A percentile compares a stretch with the other conserved stretches of the same genome.
These are phyloP conservation scores for Aurelia aurita complex sp. Pacific DNA, from an alignment of 30 jellyfish, hydroid and myxozoan species.

Conservation along the genomic window DNA sequence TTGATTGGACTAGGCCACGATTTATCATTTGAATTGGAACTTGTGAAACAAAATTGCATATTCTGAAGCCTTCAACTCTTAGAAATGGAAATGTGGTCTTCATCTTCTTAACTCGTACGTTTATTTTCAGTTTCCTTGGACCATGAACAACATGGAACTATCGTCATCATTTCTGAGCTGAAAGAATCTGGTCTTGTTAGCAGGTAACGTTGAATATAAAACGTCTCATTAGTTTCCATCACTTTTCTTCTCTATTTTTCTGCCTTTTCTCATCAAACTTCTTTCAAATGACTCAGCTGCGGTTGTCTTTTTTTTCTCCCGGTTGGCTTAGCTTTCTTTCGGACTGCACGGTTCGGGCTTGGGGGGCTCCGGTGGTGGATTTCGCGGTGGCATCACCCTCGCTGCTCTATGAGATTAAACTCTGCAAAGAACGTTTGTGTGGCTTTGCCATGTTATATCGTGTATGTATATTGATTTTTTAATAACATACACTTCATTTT, in stretches of 20 bases:
- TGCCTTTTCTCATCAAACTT: too few relatives aligned
- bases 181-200: conserved; percentile 53
- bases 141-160: conserved; percentile 65
- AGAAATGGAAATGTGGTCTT: too few relatives aligned
- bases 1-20: too few relatives aligned
- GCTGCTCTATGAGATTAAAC: not conserved
- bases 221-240: not conserved
- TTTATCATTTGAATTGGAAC: too few relatives aligned
- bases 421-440: not conserved
- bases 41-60: too few relatives aligned
- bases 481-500: too few relatives aligned
- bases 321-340: too few relatives aligned
- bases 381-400: not conserved
- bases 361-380: not conserved
- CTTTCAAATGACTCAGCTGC: too few relatives aligned
- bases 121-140: conserved; percentile 50
- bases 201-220: conserved; percentile 23
- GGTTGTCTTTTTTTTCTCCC: too few relatives aligned
- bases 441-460: not conserved
- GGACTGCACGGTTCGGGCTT: not conserved
- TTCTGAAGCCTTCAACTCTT: too few relatives aligned
- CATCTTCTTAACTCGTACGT: not conserved
- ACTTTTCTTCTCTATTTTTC: too few relatives aligned
- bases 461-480: not conserved
- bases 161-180: conserved; percentile 39